Base-by-base conservation (phyloP, 1,140 invertebrate genomes). In the Drosophila seguyi region DNA sequence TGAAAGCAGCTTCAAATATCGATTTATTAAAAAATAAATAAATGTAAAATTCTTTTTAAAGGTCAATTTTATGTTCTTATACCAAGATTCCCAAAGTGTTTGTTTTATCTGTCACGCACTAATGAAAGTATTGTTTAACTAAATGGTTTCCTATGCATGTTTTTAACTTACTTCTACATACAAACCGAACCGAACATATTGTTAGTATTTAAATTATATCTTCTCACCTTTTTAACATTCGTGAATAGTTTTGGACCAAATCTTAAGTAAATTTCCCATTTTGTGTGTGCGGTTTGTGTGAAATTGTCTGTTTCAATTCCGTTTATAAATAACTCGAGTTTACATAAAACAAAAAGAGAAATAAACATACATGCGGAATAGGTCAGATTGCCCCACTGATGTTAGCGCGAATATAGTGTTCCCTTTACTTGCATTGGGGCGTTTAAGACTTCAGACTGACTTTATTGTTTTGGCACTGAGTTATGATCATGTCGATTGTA, bases 301-400 rank as follows among this genome's bases (percentile, higher is more conserved):
- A 36, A 42, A 41, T 57, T 27, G 38, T 38, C 14, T 53, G 20
- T n/a, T 53, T 53, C 8, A 22, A 36, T 61, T 61, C 6, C 20
- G 34, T 39, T 39, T 56, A 50, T 34, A 61, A 50, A 61, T 50
- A 61, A 27, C 58, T 52, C 22, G 22, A 50, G 58, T 61, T 61
- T 52, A 61, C 58, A 50, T 27, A 31, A 61, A 14, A 27, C 27
- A 45, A 31, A 48, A 34, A n/a, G 8, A 52, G 13, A 50, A 61
- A 36, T 61, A 61, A 61, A 61, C 45, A 50, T 20, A 25, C 2
- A 20, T 29, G 20, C 31, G 4, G 25, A 58, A 58, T 45, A 36
- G 36, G 39, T 58, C 56, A 53, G 50, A 53, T 53, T 53, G 50
- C 50, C 20, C 31, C 53, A 39, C 16, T 56, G 34, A 38, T 20